A percentile compares a stretch with the other conserved stretches of the same genome.
phyloP scores from a whole-genome alignment of 37 sponge, comb jelly and placozoan genomes.

The Amphimedon queenslandica region DNA sequence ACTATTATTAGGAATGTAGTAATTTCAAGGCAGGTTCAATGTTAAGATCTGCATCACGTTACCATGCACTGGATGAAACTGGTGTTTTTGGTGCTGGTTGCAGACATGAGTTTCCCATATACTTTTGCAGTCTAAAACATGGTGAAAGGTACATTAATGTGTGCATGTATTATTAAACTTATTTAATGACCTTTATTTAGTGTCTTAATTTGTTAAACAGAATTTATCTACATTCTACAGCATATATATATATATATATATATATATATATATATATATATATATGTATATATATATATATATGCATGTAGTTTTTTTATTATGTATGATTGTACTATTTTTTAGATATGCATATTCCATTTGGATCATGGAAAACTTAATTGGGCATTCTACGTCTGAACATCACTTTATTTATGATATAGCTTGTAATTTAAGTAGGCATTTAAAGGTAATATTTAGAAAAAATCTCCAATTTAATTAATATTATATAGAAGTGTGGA shows the following conservation, averaged over 20 bases:
- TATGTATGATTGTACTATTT: no score
- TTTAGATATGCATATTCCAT: no score
- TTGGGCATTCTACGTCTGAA: no score
- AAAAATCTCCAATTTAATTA: neutral
- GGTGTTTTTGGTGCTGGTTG: neutral
- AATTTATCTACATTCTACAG: neutral
- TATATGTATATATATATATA: no score
- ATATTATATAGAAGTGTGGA: neutral
- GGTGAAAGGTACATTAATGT: constrained; percentile 8
- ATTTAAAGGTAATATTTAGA: constrained; percentile 1
- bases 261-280: neutral
- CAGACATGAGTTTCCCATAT: constrained; percentile 8
- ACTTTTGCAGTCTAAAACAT: neutral
- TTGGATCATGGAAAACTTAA: no score
- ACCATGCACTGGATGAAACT: neutral
- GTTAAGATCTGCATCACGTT: neutral
- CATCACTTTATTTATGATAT: constrained; percentile 13
- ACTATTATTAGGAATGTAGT: constrained; percentile 2
- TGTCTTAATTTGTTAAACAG: neutral
- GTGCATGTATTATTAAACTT: neutral
- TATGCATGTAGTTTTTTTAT: no score
- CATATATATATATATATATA: neutral
- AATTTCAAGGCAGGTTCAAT: neutral
- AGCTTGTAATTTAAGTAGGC: neutral
- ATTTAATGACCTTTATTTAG: neutral